Conservation (phyloP, 2,797 vertebrate genomes). For the Fringilla coelebs region DNA sequence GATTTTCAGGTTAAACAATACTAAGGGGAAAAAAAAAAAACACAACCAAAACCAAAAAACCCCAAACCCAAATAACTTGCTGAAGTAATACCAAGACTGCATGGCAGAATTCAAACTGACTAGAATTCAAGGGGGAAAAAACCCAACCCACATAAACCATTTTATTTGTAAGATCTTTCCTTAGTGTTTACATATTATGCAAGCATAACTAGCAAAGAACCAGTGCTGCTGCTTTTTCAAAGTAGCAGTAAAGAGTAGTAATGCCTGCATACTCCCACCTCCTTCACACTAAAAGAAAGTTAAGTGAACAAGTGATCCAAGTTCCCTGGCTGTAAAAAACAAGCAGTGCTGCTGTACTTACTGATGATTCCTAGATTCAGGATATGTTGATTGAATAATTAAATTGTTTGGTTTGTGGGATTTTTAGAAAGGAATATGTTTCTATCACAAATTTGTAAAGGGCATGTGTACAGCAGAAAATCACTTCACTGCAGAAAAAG, state of each 20-base stretch:
- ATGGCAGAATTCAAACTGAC: background rate
- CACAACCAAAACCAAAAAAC: background rate
- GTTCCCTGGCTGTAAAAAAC: background rate
- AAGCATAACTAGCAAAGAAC: background rate
- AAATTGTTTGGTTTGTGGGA: background rate
- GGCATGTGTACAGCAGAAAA: background rate
- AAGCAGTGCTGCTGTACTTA: background rate
- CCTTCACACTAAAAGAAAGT: background rate
- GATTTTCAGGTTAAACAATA: background rate
- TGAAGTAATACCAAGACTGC: background rate
- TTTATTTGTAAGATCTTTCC: background rate
- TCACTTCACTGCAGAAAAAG: background rate
- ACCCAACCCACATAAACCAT: background rate
- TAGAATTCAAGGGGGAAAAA: background rate
- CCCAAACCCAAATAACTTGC: background rate
- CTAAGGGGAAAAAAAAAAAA: background rate
- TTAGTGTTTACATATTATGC: background rate
- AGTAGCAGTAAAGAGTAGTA: background rate
- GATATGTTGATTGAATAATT: rapidly evolving
- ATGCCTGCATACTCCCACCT: background rate
- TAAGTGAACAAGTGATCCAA: background rate
- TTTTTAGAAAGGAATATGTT: background rate
- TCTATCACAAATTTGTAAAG: background rate
- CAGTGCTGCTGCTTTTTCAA: background rate
- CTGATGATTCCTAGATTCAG: background rate